phyloP scores from a whole-genome alignment of 2,888 invertebrate genomes.

The Pherbina coryleti region DNA sequence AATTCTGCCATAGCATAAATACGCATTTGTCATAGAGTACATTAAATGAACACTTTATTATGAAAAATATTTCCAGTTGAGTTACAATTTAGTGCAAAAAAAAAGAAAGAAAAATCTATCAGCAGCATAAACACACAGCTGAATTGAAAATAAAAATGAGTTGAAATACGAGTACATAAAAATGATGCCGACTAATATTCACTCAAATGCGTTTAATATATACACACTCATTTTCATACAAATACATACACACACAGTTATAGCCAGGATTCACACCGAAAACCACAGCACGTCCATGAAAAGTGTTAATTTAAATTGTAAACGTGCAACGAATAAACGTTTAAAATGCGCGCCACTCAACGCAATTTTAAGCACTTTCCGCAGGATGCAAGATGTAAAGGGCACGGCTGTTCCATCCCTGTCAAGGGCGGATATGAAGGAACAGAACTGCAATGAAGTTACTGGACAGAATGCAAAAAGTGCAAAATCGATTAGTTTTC shows the following conservation, averaged over 20 bases:
- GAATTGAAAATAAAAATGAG: conserved; percentile 8
- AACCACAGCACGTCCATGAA: conserved; percentile 62
- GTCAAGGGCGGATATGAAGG: not conserved
- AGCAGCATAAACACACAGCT: not conserved
- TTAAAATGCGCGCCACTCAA: conserved; percentile 45
- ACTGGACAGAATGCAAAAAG: not conserved
- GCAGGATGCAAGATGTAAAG: conserved; percentile 38
- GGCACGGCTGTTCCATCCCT: not conserved
- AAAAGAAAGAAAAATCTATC: not conserved
- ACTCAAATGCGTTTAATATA: not conserved
- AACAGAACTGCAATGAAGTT: not conserved
- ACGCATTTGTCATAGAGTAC: no score
- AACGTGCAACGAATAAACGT: conserved; percentile 59
- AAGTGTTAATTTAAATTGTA: conserved; percentile 66
- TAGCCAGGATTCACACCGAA: conserved; percentile 45
- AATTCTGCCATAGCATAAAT: no score
- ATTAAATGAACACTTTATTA: no score
- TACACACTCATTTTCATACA: not conserved
- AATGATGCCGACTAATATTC: conserved; percentile 27
- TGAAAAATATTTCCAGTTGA: not conserved
- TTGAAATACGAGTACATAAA: conserved; percentile 20
- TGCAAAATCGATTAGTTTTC: conserved; percentile 61
- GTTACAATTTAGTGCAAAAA: not conserved
- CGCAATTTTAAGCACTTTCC: conserved; percentile 63
- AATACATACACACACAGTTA: not conserved